Evolutionary conservation across 2,797 vertebrate species (phyloP).

Genomic region (Sternotherus odoratus): DNA sequence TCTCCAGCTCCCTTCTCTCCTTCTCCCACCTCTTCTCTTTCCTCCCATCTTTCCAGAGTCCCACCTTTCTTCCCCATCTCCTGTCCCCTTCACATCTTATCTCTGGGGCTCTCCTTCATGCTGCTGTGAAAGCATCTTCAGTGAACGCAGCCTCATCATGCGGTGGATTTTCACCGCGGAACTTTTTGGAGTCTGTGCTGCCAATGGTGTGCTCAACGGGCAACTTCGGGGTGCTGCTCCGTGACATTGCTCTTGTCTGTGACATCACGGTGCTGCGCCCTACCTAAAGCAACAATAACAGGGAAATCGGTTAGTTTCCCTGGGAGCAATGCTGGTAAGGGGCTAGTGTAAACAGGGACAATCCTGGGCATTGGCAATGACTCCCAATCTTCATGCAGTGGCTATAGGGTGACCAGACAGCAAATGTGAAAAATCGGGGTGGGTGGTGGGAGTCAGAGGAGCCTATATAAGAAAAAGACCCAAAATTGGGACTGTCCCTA

Average conservation of each 20-base stretch:
- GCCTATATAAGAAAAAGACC: too few species aligned
- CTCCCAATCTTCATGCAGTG: accelerated
- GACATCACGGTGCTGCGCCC: neutral
- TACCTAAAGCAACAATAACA: neutral
- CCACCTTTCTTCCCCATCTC: neutral
- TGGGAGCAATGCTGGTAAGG: neutral
- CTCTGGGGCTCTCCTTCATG: neutral
- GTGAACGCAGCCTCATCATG: neutral
- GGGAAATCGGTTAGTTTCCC: neutral
- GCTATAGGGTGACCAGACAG: too few species aligned
- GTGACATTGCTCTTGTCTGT: neutral
- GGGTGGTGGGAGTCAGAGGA: too few species aligned
- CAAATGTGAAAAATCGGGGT: too few species aligned
- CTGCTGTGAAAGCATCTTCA: neutral
- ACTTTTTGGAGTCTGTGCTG: neutral
- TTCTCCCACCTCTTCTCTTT: too few species aligned
- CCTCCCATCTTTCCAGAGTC: neutral
- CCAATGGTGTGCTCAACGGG: neutral
- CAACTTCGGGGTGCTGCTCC: neutral
- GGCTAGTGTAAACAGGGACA: neutral
- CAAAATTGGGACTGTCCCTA: too few species aligned
- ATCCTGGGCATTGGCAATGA: neutral
- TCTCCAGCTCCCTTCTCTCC: neutral
- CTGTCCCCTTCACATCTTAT: neutral
- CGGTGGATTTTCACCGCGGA: neutral